Percentiles rank a stretch among this genome's conserved stretches.
These are phyloP conservation scores for Drosophila simulans DNA, from an alignment of 1,140 invertebrate genomes.

Conservation along the genomic window DNA sequence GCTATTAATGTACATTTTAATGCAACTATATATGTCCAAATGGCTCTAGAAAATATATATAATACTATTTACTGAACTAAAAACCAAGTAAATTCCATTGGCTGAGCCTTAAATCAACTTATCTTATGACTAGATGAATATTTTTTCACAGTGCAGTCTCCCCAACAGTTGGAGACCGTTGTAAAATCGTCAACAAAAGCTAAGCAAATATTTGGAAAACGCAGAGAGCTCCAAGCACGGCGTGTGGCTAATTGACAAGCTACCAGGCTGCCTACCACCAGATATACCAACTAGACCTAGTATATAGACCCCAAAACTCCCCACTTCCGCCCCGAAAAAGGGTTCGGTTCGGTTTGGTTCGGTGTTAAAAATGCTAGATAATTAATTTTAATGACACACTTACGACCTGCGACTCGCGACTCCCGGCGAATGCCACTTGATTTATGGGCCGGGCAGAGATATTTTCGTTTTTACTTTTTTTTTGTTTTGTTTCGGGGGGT, in stretches of 20 bases:
- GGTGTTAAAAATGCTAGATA: constrained; percentile 75
- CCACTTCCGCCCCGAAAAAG: constrained; percentile 23
- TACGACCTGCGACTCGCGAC: constrained; percentile 42
- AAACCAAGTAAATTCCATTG: too few species aligned
- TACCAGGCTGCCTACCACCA: constrained; percentile 6
- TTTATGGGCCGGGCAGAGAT: constrained; percentile 48
- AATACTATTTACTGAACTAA: too few species aligned
- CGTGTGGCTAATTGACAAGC: constrained; percentile 72
- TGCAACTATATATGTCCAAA: too few species aligned
- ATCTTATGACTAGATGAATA: background rate
- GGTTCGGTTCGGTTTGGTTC: constrained; percentile 15
- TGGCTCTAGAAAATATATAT: too few species aligned
- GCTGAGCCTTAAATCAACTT: background rate
- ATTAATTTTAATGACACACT: constrained; percentile 82
- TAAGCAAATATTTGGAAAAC: constrained; percentile 73
- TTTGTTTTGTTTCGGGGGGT: background rate
- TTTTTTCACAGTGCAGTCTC: background rate
- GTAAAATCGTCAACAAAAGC: constrained; percentile 62
- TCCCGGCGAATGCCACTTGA: constrained; percentile 72
- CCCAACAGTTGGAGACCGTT: constrained; percentile 2
- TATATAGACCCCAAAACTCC: background rate
- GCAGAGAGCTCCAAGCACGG: constrained; percentile 48
- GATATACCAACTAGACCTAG: background rate
- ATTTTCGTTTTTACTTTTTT: constrained; percentile 19
- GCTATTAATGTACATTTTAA: background rate